Conservation (phyloP, 2,797 vertebrate genomes). For the Pempheris klunzingeri region DNA sequence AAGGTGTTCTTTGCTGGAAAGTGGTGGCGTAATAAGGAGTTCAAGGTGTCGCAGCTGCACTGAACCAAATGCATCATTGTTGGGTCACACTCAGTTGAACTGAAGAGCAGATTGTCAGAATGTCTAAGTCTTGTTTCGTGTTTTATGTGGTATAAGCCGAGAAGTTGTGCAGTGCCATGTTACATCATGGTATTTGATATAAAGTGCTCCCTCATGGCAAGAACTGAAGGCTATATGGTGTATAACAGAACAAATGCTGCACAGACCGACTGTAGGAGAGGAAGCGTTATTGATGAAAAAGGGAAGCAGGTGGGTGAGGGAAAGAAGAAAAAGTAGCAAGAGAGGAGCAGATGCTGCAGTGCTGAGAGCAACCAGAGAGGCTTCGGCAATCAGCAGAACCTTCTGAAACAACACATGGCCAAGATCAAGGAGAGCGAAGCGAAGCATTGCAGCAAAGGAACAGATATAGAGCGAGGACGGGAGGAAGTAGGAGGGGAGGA, state of each 20-base stretch:
- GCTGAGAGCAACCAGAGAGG: constrained; percentile 15
- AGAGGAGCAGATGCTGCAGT: constrained; percentile 53
- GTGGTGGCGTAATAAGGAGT: not conserved
- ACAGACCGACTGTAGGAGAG: constrained; percentile 25
- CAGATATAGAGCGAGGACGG: constrained; percentile 21
- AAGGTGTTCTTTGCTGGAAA: constrained; percentile 31
- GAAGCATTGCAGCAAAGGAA: constrained; percentile 46
- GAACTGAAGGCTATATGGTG: constrained; percentile 13
- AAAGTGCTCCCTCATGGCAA: constrained; percentile 11
- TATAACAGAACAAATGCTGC: constrained; percentile 13
- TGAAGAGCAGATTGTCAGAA: constrained; percentile 18
- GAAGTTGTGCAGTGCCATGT: constrained; percentile 25
- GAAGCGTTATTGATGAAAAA: constrained; percentile 28
- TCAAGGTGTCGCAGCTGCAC: constrained; percentile 31
- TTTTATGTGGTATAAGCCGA: constrained; percentile 18
- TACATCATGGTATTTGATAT: constrained; percentile 14
- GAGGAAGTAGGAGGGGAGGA: constrained; percentile 42
- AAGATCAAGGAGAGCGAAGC: constrained; percentile 55
- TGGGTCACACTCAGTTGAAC: not conserved
- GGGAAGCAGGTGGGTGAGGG: not conserved
- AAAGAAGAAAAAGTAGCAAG: constrained; percentile 6
- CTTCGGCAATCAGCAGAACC: constrained; percentile 43
- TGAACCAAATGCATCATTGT: constrained; percentile 3
- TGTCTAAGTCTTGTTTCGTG: constrained; percentile 17
- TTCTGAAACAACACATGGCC: constrained; percentile 43